phyloP scores from a whole-genome alignment of 2,888 invertebrate genomes.

The Pachycephus smyrnensis region DNA sequence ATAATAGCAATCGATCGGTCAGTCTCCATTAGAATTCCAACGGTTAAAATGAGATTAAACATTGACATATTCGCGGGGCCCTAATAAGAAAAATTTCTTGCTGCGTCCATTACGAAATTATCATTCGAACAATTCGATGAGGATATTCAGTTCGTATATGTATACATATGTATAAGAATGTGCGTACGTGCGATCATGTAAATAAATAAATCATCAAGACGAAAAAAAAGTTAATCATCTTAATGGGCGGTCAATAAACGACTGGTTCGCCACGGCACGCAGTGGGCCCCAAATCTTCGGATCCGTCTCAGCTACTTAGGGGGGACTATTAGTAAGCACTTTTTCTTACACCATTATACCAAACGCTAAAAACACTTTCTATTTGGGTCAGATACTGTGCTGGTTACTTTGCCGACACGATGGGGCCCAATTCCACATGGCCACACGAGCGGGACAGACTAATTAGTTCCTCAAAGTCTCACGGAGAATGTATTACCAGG shows the following conservation, averaged over 20 bases:
- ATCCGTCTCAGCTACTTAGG: not conserved
- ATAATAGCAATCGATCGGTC: not conserved
- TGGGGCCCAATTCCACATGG: not conserved
- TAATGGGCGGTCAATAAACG: constrained; percentile 43
- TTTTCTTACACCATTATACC: not conserved
- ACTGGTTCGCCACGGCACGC: constrained; percentile 19
- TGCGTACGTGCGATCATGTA: not conserved
- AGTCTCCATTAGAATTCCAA: not conserved
- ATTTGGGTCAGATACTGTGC: not conserved
- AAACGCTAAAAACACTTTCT: not conserved
- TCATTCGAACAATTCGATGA: not conserved
- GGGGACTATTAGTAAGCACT: not conserved
- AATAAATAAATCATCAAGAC: constrained; percentile 18
- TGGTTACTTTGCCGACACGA: not conserved
- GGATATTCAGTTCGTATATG: not conserved
- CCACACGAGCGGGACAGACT: not conserved
- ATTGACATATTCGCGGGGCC: not conserved
- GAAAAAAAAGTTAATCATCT: constrained; percentile 37
- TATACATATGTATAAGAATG: not conserved
- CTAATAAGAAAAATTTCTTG: not conserved
- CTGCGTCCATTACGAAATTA: not conserved
- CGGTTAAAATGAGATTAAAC: not conserved
- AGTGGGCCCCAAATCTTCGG: not conserved
- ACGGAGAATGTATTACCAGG: not conserved
- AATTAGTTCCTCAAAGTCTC: not conserved